phyloP scores from a whole-genome alignment of 1,140 invertebrate genomes.

The Drosophila mayri region DNA sequence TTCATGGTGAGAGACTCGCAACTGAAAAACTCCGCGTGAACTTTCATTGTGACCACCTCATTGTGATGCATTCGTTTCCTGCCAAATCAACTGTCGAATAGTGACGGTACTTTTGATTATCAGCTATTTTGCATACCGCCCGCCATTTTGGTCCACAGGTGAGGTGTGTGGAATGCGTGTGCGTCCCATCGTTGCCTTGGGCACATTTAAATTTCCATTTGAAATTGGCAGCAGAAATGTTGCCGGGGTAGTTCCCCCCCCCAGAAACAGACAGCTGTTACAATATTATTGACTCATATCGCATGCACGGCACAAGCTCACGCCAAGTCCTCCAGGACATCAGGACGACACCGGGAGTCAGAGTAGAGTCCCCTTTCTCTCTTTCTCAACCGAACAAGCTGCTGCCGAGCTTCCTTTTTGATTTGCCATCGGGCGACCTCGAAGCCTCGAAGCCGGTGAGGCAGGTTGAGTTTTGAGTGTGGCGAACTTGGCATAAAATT shows the following conservation, averaged over 20 bases:
- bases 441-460: constrained; percentile 16
- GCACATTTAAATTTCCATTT: constrained; percentile 77
- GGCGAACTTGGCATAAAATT: constrained; percentile 80
- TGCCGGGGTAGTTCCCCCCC: constrained; percentile 25
- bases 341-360: not conserved
- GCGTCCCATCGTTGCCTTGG: constrained; percentile 35
- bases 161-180: constrained; percentile 7
- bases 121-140: constrained; percentile 56
- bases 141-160: not conserved
- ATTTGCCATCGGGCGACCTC: constrained; percentile 52
- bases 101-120: constrained; percentile 63
- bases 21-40: constrained; percentile 8
- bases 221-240: constrained; percentile 53
- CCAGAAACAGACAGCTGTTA: constrained; percentile 74
- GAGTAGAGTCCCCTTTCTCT: constrained; percentile 5
- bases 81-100: constrained; percentile 72
- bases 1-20: not conserved
- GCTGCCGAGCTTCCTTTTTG: constrained; percentile 50
- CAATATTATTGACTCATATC: constrained; percentile 83
- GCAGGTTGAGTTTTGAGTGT: constrained; percentile 62
- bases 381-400: constrained; percentile 18
- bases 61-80: constrained; percentile 46
- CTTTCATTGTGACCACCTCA: not conserved
- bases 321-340: constrained; percentile 43
- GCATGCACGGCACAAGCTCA: constrained; percentile 67